Percentiles rank a stretch among this genome's conserved stretches.
Evolutionary conservation across 2,888 invertebrate species (phyloP).

Genomic region (Latheticus oryzae): DNA sequence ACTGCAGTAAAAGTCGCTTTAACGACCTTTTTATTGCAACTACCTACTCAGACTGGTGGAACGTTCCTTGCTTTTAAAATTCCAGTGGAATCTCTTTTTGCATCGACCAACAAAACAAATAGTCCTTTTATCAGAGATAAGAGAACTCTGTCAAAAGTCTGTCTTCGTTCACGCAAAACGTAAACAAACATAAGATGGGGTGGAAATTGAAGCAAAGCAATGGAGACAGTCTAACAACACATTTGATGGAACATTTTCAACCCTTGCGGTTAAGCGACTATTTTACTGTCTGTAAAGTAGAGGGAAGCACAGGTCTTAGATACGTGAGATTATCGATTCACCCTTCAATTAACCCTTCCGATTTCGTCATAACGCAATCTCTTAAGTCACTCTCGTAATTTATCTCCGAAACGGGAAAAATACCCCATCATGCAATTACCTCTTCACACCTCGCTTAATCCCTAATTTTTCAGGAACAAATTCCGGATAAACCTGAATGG

Average conservation of each 20-base stretch:
- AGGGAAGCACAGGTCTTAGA: constrained; percentile 53
- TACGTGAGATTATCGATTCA: constrained; percentile 51
- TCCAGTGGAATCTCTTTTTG: constrained; percentile 51
- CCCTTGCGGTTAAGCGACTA: constrained; percentile 55
- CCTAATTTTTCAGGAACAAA: constrained; percentile 54
- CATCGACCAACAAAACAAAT: constrained; percentile 22
- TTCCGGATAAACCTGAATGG: constrained; percentile 54
- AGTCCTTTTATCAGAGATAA: constrained; percentile 23
- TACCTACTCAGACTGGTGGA: constrained; percentile 59
- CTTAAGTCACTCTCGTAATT: too few species aligned
- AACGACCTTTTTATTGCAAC: constrained; percentile 66
- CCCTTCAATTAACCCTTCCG: constrained; percentile 34
- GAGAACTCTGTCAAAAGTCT: constrained; percentile 2
- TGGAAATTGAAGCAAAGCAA: constrained; percentile 55
- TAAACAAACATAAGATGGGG: constrained; percentile 53
- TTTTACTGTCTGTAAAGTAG: constrained; percentile 55
- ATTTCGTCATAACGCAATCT: too few species aligned
- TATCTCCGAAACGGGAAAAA: background rate
- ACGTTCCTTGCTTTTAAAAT: constrained; percentile 54
- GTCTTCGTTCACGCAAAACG: constrained; percentile 44
- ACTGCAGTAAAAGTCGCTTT: constrained; percentile 66
- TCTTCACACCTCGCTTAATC: constrained; percentile 27
- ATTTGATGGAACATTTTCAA: constrained; percentile 55
- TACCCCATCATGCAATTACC: constrained; percentile 12
- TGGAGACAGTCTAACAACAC: constrained; percentile 56